phyloP scores from a whole-genome alignment of 1,140 invertebrate species.

The Galleria mellonella region DNA sequence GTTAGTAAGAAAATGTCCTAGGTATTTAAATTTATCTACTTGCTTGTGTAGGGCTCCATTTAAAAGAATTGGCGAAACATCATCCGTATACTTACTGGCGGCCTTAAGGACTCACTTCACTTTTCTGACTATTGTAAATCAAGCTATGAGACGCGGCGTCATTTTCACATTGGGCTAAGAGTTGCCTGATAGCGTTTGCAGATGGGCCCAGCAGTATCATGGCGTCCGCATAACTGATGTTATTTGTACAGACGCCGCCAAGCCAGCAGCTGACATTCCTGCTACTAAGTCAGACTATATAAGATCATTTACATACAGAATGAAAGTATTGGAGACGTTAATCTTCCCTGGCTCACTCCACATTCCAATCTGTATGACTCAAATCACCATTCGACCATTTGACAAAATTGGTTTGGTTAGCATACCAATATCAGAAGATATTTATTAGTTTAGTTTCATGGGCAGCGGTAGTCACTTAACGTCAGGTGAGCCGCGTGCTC shows the following conservation, averaged over 20 bases:
- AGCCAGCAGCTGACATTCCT: neutral
- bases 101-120: neutral
- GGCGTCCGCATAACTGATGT: neutral
- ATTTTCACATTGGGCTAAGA: neutral
- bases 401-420: conserved; percentile 8
- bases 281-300: too few species aligned
- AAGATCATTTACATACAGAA: neutral
- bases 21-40: neutral
- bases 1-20: too few species aligned
- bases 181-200: neutral
- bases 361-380: conserved; percentile 7
- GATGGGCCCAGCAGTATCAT: neutral
- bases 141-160: neutral
- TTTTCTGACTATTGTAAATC: neutral
- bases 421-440: conserved; percentile 12
- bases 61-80: neutral
- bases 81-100: neutral
- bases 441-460: too few species aligned
- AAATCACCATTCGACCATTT: conserved; percentile 7
- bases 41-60: neutral
- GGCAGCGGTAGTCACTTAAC: too few species aligned
- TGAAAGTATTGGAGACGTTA: neutral
- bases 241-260: neutral
- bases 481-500: too few species aligned
- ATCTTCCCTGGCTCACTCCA: too few species aligned